Percentiles rank a stretch among this genome's conserved stretches.
Evolutionary conservation across 2,797 vertebrate species (phyloP).

Genomic region (Pempheris klunzingeri): DNA sequence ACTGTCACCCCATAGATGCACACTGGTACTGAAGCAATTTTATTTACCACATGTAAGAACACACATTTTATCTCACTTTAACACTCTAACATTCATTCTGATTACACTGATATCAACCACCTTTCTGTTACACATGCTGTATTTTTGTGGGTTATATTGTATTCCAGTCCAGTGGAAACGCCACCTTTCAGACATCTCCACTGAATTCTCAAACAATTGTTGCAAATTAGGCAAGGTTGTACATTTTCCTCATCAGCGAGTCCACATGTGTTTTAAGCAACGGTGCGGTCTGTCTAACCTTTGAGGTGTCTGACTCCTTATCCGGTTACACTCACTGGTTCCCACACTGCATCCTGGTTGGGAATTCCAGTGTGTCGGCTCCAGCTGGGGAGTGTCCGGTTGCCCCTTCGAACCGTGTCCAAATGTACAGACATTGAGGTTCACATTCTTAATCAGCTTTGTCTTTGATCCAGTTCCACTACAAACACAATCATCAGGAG

Average conservation of each 20-base stretch:
- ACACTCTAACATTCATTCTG: neutral
- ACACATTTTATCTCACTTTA: neutral
- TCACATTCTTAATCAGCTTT: conserved; percentile 26
- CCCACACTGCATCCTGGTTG: conserved; percentile 53
- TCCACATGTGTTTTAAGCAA: conserved; percentile 11
- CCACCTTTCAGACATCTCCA: neutral
- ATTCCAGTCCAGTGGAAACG: neutral
- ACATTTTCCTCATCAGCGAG: conserved; percentile 4
- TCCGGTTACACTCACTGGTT: conserved; percentile 59
- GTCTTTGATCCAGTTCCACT: conserved; percentile 10
- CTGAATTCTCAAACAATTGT: neutral
- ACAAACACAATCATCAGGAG: neutral
- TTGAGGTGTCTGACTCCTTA: conserved; percentile 47
- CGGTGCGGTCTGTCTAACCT: conserved; percentile 42
- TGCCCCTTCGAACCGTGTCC: conserved; percentile 20
- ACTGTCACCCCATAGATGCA: neutral
- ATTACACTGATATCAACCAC: neutral
- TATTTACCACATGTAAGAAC: neutral
- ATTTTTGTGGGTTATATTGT: neutral
- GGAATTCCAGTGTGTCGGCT: conserved; percentile 63
- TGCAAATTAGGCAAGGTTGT: neutral
- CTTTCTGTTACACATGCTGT: neutral
- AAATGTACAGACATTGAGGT: conserved; percentile 18
- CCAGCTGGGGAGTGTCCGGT: conserved; percentile 54
- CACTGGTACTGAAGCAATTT: neutral